Conservation (phyloP, 1,140 invertebrate genomes). For the Drosophila serrata region DNA sequence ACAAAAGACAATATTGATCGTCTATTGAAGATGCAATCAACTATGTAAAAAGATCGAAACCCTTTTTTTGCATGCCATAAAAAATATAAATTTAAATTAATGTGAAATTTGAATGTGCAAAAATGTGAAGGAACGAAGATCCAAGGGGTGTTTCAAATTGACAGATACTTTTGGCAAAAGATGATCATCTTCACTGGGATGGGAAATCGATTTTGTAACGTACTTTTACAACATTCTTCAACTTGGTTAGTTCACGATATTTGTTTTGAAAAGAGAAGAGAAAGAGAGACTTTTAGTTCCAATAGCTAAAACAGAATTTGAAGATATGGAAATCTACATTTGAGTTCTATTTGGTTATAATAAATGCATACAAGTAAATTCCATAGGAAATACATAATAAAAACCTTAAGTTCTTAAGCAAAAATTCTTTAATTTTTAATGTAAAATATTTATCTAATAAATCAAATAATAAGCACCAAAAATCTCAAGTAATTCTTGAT, state of each 20-base stretch:
- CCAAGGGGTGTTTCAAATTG: constrained; percentile 22
- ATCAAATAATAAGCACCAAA: background rate
- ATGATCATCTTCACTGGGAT: constrained; percentile 14
- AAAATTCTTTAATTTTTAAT: background rate
- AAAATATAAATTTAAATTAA: constrained; percentile 75
- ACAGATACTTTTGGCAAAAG: constrained; percentile 21
- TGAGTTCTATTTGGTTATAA: too few species aligned
- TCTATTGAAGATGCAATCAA: constrained; percentile 82
- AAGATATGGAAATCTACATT: too few species aligned
- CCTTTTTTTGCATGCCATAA: constrained; percentile 64
- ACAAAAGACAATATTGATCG: constrained; percentile 84
- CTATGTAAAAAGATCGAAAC: constrained; percentile 63
- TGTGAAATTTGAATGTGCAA: constrained; percentile 71
- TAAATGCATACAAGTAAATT: too few species aligned
- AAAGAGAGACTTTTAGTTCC: background rate
- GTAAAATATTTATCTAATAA: background rate
- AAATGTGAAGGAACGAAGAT: constrained; percentile 24
- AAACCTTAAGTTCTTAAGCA: too few species aligned
- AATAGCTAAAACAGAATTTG: background rate
- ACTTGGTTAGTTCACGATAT: background rate
- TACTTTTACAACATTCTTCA: constrained; percentile 23
- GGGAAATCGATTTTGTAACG: constrained; percentile 44
- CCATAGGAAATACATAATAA: too few species aligned
- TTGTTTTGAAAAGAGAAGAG: background rate
- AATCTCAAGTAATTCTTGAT: background rate